These are phyloP conservation scores for Drosophila dunni DNA, from an alignment of 1,140 invertebrate genomes.

Conservation along the genomic window DNA sequence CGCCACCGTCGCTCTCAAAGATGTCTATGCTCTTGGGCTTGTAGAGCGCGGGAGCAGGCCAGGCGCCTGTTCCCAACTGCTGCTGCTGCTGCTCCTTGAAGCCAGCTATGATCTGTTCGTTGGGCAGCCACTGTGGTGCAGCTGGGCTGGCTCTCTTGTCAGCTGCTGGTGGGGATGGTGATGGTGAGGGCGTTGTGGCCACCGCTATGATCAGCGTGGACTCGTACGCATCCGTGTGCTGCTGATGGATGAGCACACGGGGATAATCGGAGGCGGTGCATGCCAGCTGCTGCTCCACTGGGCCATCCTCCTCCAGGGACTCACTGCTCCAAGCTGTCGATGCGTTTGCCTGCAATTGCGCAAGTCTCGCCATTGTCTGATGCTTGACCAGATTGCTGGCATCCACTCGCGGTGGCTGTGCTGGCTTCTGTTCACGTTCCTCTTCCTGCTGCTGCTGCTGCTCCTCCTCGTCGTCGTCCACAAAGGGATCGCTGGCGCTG, in stretches of 20 bases:
- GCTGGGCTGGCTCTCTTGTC: neutral
- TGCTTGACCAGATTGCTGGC: conserved; percentile 36
- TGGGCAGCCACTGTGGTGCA: conserved; percentile 62
- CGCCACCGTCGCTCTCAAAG: conserved; percentile 61
- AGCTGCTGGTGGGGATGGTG: neutral
- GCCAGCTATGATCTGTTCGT: conserved; percentile 65
- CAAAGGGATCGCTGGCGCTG: conserved; percentile 35
- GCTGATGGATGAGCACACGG: conserved; percentile 78
- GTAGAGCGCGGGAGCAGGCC: conserved; percentile 57
- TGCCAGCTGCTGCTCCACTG: conserved; percentile 18
- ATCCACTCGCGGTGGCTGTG: neutral
- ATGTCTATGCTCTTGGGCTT: conserved; percentile 84
- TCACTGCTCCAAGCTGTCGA: conserved; percentile 69
- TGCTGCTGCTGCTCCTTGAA: conserved; percentile 48
- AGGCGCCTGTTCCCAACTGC: conserved; percentile 2
- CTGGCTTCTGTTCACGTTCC: neutral
- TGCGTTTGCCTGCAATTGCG: conserved; percentile 49
- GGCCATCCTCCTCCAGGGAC: conserved; percentile 60
- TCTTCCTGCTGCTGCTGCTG: conserved; percentile 9
- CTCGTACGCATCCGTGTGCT: conserved; percentile 74
- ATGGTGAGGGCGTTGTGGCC: conserved; percentile 43
- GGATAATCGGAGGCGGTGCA: conserved; percentile 54
- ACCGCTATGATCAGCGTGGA: conserved; percentile 81
- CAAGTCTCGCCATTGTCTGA: conserved; percentile 48
- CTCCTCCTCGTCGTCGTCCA: conserved; percentile 53